phyloP scores from a whole-genome alignment of 2,113 vertebrate species.

The Alaudala cheleensis region DNA sequence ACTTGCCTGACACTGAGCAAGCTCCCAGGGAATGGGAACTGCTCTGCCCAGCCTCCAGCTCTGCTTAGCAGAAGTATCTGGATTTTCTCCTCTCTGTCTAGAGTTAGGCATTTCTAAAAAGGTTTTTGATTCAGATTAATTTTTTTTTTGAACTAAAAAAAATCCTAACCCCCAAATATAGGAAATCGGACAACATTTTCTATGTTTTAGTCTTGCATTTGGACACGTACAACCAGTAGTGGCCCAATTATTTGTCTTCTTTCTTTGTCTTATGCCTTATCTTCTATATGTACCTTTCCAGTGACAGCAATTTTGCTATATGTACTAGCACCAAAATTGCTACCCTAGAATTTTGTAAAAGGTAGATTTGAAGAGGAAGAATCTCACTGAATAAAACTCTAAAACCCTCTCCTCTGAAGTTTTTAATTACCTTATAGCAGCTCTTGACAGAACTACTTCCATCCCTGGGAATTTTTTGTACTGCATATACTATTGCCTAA shows the following conservation, averaged over 20 bases:
- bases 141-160: neutral
- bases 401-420: neutral
- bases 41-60: neutral
- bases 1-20: neutral
- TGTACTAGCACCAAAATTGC: neutral
- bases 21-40: neutral
- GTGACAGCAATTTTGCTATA: neutral
- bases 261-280: neutral
- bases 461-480: neutral
- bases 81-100: neutral
- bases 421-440: neutral
- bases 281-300: neutral
- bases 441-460: neutral
- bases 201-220: neutral
- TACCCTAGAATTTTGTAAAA: neutral
- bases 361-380: neutral
- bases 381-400: neutral
- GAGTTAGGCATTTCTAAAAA: neutral
- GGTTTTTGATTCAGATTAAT: neutral
- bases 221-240: neutral
- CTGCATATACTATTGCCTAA: neutral
- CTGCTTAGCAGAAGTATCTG: neutral
- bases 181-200: neutral
- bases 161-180: rapidly evolving
- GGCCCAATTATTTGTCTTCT: neutral